These are phyloP conservation scores for Anomalospiza imberbis DNA, from an alignment of 2,797 vertebrate species.

Conservation along the genomic window DNA sequence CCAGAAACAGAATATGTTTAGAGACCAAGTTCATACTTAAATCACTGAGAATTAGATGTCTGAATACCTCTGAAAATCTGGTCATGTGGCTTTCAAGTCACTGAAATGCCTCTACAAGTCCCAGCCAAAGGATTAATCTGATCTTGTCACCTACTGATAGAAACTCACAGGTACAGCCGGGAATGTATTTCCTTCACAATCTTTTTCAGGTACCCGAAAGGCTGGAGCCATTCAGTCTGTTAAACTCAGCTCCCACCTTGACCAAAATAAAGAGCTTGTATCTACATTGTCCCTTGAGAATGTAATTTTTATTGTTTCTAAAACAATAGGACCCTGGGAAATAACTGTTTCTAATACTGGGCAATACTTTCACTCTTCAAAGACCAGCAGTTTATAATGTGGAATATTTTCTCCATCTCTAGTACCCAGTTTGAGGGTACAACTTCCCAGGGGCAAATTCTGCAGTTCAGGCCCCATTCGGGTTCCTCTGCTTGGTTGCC, in stretches of 20 bases:
- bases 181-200: neutral
- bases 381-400: neutral
- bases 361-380: neutral
- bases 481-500: neutral
- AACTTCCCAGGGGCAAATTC: neutral
- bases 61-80: conserved; percentile 1
- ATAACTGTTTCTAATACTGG: neutral
- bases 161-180: neutral
- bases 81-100: neutral
- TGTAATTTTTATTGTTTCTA: neutral
- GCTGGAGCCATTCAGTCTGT: neutral
- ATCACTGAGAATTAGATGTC: neutral
- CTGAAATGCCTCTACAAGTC: neutral
- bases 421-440: neutral
- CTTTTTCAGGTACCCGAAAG: neutral
- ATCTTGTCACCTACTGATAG: conserved; percentile 14
- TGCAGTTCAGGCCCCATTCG: neutral
- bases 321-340: neutral
- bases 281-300: neutral
- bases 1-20: neutral
- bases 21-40: neutral
- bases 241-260: neutral
- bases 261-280: neutral
- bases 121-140: neutral
- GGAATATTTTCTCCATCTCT: neutral